Conservation (phyloP, 1,140 invertebrate genomes). For the Drosophila sp. region DNA sequence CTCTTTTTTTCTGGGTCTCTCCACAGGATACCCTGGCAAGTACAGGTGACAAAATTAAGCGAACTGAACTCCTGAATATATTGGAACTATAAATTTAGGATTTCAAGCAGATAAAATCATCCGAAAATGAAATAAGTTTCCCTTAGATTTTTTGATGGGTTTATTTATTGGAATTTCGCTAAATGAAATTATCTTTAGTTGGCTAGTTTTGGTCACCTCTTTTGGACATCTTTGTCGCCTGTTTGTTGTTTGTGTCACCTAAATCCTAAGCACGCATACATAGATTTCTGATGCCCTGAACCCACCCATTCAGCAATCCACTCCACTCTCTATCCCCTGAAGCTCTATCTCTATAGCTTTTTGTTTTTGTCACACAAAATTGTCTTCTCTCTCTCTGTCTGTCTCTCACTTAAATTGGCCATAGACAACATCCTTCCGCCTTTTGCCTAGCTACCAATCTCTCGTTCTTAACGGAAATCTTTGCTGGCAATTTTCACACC, state of each 20-base stretch:
- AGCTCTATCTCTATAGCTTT: constrained; percentile 45
- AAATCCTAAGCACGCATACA: constrained; percentile 37
- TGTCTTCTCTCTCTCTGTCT: constrained; percentile 16
- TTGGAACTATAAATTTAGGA: not conserved
- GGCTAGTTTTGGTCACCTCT: too few species aligned
- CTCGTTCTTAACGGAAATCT: constrained; percentile 64
- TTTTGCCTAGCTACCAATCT: not conserved
- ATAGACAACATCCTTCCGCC: constrained; percentile 12
- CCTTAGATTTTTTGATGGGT: too few species aligned
- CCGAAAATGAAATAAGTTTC: too few species aligned
- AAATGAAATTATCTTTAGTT: too few species aligned
- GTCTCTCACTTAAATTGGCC: constrained; percentile 52
- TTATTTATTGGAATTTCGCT: too few species aligned
- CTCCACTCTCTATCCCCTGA: too few species aligned
- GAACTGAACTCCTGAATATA: not conserved
- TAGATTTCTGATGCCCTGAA: not conserved
- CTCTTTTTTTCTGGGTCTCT: constrained; percentile 18
- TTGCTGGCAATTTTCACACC: constrained; percentile 62
- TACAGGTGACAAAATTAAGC: constrained; percentile 7
- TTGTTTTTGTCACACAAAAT: constrained; percentile 49
- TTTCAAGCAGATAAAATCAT: too few species aligned
- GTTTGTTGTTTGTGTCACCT: constrained; percentile 34
- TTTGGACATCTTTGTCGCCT: constrained; percentile 53
- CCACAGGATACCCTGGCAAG: constrained; percentile 30
- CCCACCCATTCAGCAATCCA: too few species aligned